Evolutionary conservation across 2,888 invertebrate species (phyloP), one percentile per base, ranked within the genome.

Genomic region (Tricholauxania praeusta): DNA sequence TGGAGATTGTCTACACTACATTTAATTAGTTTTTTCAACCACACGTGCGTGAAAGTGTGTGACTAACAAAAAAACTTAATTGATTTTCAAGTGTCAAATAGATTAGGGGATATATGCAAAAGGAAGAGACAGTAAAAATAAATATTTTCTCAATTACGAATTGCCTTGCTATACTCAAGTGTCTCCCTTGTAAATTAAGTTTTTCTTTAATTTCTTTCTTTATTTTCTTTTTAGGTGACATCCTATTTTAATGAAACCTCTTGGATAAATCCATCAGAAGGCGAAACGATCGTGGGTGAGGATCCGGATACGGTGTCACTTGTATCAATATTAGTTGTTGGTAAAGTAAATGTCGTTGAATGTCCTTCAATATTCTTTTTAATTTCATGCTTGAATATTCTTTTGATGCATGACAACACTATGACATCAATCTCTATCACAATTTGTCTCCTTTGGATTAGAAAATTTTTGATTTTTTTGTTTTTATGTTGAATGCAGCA

Each of bases 321-420:
- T 85, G 90, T 94, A 85, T 94, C 94, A 80, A 93, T 94, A 89
- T 89, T 94, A 85, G 90, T 94, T 87, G 93, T 94, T 87, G 94
- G 94, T 94, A 87, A 91, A 86, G 87, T 87, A 87, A 87, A 86
- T 87, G 87, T 86, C 86, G 85, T 86, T 84, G 84, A 84, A 84
- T 82, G 85, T 84, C 79, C 80, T 79, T 77, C 79, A 60, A 60
- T 15, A 28, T 22, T 22, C 39, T 28, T 17, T 28, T 10, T 28
- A 19, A 22, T 22, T 22, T 59, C 28, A 59, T 15, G 19, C 28
- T 59, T 19, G 17, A n/a, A 1, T 22, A 28, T 28, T 59, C 32
- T 15, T 39, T 39, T 64, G 10, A 48, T 60, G 49, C 63, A 28
- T 59, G 17, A 22, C 17, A 28, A 19, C 15, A 14, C 19, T 64